Percentiles rank a stretch among this genome's conserved stretches.
Conservation (phyloP, 2,888 invertebrate genomes). For the Chouioia cunea region DNA sequence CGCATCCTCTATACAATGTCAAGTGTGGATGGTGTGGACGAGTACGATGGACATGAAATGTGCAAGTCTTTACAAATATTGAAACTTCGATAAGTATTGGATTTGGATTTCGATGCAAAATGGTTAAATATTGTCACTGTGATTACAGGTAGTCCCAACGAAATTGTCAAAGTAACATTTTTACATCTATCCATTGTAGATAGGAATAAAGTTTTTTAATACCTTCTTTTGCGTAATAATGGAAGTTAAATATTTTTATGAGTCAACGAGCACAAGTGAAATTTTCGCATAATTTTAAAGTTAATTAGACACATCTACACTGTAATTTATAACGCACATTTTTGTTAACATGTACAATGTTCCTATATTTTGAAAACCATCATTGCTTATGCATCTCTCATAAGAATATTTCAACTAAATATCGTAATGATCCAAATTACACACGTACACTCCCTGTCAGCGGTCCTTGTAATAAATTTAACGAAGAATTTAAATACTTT, state of each 20-base stretch:
- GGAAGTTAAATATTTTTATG: slow-evolving; percentile 27
- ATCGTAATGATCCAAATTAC: slow-evolving; percentile 29
- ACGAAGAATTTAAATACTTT: not conserved
- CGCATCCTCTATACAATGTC: slow-evolving; percentile 13
- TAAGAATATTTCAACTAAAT: slow-evolving; percentile 32
- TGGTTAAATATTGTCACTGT: slow-evolving; percentile 22
- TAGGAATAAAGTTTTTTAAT: slow-evolving; percentile 18
- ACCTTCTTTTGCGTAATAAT: slow-evolving; percentile 16
- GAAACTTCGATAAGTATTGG: slow-evolving; percentile 23
- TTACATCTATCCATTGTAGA: slow-evolving; percentile 22
- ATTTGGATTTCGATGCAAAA: not conserved
- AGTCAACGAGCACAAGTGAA: not conserved
- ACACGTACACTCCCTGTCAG: slow-evolving; percentile 35
- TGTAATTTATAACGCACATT: too few species aligned
- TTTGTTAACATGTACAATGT: too few species aligned
- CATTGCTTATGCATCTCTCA: not conserved
- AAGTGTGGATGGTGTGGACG: slow-evolving; percentile 17
- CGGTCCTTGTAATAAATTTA: slow-evolving; percentile 12
- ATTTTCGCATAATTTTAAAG: too few species aligned
- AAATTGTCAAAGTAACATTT: slow-evolving; percentile 36
- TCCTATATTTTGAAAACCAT: too few species aligned
- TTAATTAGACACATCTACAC: too few species aligned
- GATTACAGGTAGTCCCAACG: slow-evolving; percentile 38
- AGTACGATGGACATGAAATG: slow-evolving; percentile 40
- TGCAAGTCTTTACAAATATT: slow-evolving; percentile 6